Conservation (phyloP, 2,888 invertebrate genomes). For the Cosmia trapezina region DNA sequence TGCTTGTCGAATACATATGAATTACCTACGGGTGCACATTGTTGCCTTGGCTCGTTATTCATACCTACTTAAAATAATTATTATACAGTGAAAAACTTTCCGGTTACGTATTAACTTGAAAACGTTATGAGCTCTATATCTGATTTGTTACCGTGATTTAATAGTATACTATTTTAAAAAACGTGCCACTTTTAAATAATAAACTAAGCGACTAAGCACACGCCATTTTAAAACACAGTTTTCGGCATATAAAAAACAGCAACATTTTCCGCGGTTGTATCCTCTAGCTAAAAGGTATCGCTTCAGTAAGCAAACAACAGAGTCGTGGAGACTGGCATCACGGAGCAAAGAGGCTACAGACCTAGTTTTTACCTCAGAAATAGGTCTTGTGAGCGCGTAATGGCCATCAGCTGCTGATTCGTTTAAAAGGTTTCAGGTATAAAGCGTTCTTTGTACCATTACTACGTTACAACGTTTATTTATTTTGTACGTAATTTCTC, state of each 20-base stretch:
- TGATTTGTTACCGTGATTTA: no score
- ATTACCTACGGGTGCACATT: background rate
- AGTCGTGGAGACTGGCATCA: constrained; percentile 49
- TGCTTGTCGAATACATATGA: background rate
- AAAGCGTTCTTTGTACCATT: constrained; percentile 60
- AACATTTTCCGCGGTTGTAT: constrained; percentile 48
- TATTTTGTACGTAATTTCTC: background rate
- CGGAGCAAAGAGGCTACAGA: constrained; percentile 63
- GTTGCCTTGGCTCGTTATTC: background rate
- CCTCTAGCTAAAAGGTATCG: constrained; percentile 77
- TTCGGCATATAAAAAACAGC: constrained; percentile 24
- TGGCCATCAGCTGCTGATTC: constrained; percentile 70
- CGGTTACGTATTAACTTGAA: background rate
- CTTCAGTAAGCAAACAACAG: constrained; percentile 74
- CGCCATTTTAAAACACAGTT: background rate
- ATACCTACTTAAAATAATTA: background rate
- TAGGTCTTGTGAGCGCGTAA: constrained; percentile 68
- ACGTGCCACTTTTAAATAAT: no score
- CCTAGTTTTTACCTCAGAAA: constrained; percentile 68
- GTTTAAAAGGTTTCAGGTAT: constrained; percentile 73
- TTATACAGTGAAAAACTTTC: background rate
- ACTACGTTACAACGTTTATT: constrained; percentile 6
- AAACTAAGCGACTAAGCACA: background rate
- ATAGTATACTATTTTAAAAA: no score
- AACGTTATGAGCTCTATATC: background rate